Evolutionary conservation across 2,888 invertebrate genomes (phyloP).

Genomic region (Meandrusa payeni): DNA sequence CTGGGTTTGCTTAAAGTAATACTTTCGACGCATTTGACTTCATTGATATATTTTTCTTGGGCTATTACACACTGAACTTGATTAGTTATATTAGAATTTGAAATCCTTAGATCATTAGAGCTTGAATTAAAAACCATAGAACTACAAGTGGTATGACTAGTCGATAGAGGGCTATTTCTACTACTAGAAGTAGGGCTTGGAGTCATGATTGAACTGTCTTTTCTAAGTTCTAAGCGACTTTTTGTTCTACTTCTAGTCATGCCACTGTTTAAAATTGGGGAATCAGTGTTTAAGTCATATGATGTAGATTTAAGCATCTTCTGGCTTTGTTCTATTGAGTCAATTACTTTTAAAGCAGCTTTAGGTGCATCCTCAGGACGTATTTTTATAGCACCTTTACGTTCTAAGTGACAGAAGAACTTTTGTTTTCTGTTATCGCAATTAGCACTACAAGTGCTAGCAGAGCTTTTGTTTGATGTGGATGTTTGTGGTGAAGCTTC

Average conservation of each 20-base stretch:
- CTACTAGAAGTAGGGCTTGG: slow-evolving; percentile 74
- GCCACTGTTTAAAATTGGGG: slow-evolving; percentile 59
- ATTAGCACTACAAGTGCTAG: slow-evolving; percentile 64
- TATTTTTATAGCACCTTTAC: slow-evolving; percentile 72
- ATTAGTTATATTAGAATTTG: slow-evolving; percentile 71
- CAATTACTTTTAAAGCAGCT: slow-evolving; percentile 70
- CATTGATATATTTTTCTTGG: slow-evolving; percentile 75
- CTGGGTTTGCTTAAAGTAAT: slow-evolving; percentile 68
- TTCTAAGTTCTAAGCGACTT: slow-evolving; percentile 66
- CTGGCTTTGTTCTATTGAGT: slow-evolving; percentile 75
- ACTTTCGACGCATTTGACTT: slow-evolving; percentile 74
- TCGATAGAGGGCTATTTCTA: slow-evolving; percentile 74
- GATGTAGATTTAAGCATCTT: slow-evolving; percentile 74
- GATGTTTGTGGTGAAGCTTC: slow-evolving; percentile 65
- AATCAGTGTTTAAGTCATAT: slow-evolving; percentile 70
- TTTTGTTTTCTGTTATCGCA: slow-evolving; percentile 65
- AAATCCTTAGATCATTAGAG: slow-evolving; percentile 73
- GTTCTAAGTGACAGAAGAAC: slow-evolving; percentile 64
- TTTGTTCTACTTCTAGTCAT: slow-evolving; percentile 57
- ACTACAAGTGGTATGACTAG: slow-evolving; percentile 76
- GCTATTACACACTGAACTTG: slow-evolving; percentile 77
- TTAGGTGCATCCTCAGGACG: slow-evolving; percentile 73
- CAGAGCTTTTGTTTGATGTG: slow-evolving; percentile 62
- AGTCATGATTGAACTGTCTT: slow-evolving; percentile 63
- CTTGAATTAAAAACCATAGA: slow-evolving; percentile 79